phyloP scores from a whole-genome alignment of 2,113 vertebrate genomes.

The Cebidichthys violaceus region DNA sequence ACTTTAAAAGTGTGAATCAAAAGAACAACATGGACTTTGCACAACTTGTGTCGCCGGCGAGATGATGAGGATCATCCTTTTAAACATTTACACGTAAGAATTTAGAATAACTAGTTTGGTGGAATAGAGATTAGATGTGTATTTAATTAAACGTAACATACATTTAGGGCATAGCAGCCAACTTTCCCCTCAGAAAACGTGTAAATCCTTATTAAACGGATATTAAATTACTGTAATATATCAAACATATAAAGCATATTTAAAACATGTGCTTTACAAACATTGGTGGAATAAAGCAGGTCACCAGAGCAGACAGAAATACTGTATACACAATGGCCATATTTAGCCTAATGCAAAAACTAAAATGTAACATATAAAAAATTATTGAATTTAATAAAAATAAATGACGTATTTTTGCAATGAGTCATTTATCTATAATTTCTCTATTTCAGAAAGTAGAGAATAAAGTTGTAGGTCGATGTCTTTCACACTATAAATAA shows the following conservation, averaged over 20 bases:
- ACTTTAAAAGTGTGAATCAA: constrained; percentile 10
- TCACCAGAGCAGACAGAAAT: no score
- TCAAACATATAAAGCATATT: no score
- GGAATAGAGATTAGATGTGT: not conserved
- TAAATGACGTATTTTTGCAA: not conserved
- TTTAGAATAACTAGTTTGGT: not conserved
- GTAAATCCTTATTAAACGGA: not conserved
- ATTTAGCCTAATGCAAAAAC: no score
- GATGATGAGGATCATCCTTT: not conserved
- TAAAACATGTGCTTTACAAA: no score
- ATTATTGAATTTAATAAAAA: not conserved
- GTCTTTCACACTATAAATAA: not conserved
- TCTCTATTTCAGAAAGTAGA: not conserved
- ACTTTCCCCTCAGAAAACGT: not conserved
- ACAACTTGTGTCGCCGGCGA: not conserved
- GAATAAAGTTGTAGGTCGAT: no score
- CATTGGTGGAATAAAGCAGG: no score
- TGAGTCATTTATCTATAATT: not conserved
- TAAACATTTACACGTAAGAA: not conserved
- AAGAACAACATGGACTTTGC: not conserved
- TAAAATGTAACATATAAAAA: not conserved
- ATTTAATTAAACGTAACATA: not conserved
- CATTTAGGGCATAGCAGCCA: not conserved
- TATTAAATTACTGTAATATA: not conserved
- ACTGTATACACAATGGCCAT: no score